Evolutionary conservation across 2,888 invertebrate species (phyloP), one percentile per base, ranked within the genome.

Genomic region (Agrotis exclamationis): DNA sequence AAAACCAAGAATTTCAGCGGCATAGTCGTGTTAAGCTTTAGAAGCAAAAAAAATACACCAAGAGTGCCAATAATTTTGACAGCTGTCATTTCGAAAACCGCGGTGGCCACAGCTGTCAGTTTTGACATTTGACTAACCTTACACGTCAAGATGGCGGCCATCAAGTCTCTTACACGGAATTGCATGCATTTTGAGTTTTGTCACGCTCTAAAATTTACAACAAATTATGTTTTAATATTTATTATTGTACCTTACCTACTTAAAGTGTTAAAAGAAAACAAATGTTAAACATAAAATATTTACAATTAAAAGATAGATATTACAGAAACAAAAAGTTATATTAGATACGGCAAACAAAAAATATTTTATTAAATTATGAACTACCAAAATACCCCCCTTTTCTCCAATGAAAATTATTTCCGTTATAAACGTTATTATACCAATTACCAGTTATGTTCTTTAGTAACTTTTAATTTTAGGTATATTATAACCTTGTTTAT

Each of bases 151-250:
- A 93, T 93, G 95, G 92, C 94, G 89, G 91, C 90, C 88, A 88
- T 84, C 89, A 80, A 90, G 88, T 91, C 94, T 92, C 91, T 91
- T 92, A 92, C 91, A 92, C 92, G 92, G 90, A 89, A 91, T 92
- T 93, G 91, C 94, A 95, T 95, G 95, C 94, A 93, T 92, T 92
- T 92, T 92, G 93, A 89, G 91, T 89, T 91, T 92, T 93, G 93
- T 96, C 96, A 96, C 94, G 95, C 93, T 95, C 96, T 96, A 96
- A 88, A 96, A 96, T 91, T 92, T 92, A 91, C 88, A 93, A 81
- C 65, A 81, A 83, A 82, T 69, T 24, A 76, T 58, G 53, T 76
- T 84, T 79, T 73, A 84, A 66, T 33, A 67, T 39, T 39, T 67
- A 73, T 53, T 56, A 78, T 28, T 70, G 66, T 63, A 74, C 24